Evolutionary conservation across 2,797 vertebrate genomes (phyloP), one percentile per base, ranked within the genome.

Genomic region (Dendrocincla fuliginosa): DNA sequence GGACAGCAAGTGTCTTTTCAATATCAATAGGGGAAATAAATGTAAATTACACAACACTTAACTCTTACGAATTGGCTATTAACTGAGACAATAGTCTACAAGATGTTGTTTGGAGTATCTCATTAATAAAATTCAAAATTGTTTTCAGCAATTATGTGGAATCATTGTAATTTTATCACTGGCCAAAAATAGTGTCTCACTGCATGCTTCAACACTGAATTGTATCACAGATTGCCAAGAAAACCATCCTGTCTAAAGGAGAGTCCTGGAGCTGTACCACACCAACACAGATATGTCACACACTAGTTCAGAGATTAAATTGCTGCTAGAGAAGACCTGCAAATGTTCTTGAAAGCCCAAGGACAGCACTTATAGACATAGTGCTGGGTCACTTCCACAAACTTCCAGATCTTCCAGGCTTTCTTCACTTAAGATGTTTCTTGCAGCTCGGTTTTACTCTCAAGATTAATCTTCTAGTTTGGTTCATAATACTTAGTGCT

Each of bases 101-200:
- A 97, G 82, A 96, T 84, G 95, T 79, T 97, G 79, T 97, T 97
- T 96, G 84, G 87, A 97, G 94, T 79, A 96, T 93, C 97, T 98
- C 95, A 94, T 97, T 97, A 98, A 98, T 98, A 97, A 98, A 97
- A 97, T 84, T 93, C 95, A 94, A 97, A 97, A 96, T 80, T 97
- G 96, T 97, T 97, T 97, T 97, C 95, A 93, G 94, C 96, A 98
- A 97, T 98, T 97, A 97, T 53, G 83, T 93, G 79, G 79, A 97
- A 97, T 98, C 96, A 95, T 88, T 91, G 89, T 96, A 80, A 96
- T 97, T 97, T 98, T 95, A 97, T 95, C 94, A 89, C 94, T 90
- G 92, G 95, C 94, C 97, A 97, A 96, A 96, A 76, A 92, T 6
- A 94, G 83, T 92, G 88, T 95, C 90, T 92, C 89, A 83, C 70